Percentiles rank a stretch among this genome's conserved stretches.
These are phyloP conservation scores for Hydraecia micacea DNA, from an alignment of 2,888 invertebrate genomes.

Conservation along the genomic window DNA sequence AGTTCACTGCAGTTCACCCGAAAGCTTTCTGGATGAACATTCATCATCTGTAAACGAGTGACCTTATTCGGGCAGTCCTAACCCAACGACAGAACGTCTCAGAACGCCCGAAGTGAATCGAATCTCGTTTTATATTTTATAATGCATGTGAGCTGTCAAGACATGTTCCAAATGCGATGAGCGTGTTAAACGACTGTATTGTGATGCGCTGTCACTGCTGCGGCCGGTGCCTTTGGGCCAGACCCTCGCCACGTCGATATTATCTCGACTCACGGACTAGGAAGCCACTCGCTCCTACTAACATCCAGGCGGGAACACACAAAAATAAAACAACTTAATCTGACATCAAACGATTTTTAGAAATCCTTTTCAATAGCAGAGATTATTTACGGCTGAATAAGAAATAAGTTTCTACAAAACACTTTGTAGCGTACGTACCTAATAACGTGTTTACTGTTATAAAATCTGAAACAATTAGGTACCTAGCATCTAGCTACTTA, in stretches of 20 bases:
- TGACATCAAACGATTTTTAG: conserved; percentile 74
- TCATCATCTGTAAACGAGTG: conserved; percentile 63
- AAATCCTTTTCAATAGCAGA: conserved; percentile 68
- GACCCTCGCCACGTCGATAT: conserved; percentile 76
- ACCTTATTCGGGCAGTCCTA: conserved; percentile 46
- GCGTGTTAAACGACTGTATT: conserved; percentile 89
- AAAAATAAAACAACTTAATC: conserved; percentile 76
- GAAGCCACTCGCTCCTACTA: conserved; percentile 76
- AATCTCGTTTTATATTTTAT: conserved; percentile 70
- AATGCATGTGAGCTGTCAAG: conserved; percentile 84
- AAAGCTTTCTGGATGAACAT: conserved; percentile 54
- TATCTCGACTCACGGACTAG: conserved; percentile 81
- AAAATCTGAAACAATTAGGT: not conserved
- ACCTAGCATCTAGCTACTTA: not conserved
- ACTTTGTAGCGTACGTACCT: not conserved
- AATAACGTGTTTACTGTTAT: not conserved
- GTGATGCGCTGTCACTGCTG: conserved; percentile 84
- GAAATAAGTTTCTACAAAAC: not conserved
- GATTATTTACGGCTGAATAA: conserved; percentile 1
- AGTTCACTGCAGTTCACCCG: conserved; percentile 34
- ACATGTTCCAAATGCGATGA: conserved; percentile 85
- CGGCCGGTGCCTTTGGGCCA: conserved; percentile 82
- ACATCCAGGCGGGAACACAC: conserved; percentile 66
- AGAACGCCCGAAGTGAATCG: conserved; percentile 72
- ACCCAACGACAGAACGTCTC: conserved; percentile 47